phyloP scores from a whole-genome alignment of 2,113 vertebrate genomes.

The Dicerorhinus sumatrensis region DNA sequence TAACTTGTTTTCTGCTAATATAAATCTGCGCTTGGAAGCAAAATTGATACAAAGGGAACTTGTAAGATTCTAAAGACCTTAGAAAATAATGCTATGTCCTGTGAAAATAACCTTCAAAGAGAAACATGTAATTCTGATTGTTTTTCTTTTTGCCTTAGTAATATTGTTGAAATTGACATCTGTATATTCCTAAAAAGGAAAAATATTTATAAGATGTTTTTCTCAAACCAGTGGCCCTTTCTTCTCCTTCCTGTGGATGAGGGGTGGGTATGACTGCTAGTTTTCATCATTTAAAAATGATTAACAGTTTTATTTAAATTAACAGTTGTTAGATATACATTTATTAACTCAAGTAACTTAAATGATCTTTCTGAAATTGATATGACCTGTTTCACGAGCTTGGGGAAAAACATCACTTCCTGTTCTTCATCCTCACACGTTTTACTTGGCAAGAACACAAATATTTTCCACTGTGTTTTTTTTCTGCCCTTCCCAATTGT shows the following conservation, averaged over 20 bases:
- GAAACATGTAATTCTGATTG: constrained; percentile 2
- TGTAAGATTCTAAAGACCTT: constrained; percentile 27
- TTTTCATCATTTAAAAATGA: constrained; percentile 29
- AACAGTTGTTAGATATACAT: not conserved
- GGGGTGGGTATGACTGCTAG: not conserved
- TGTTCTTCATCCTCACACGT: not conserved
- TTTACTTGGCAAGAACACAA: not conserved
- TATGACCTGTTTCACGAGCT: not conserved
- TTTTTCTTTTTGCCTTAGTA: not conserved
- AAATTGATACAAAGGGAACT: constrained; percentile 60
- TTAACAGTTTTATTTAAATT: constrained; percentile 15
- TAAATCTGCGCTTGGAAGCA: constrained; percentile 1
- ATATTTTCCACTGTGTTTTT: not conserved
- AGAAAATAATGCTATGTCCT: not conserved
- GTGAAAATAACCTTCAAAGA: constrained; percentile 25
- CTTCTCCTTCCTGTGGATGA: not conserved
- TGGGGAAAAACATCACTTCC: not conserved
- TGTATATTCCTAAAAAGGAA: constrained; percentile 9
- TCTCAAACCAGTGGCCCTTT: not conserved
- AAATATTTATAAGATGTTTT: not conserved
- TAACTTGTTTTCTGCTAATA: constrained; percentile 45
- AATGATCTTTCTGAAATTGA: not conserved
- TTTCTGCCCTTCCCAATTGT: not conserved
- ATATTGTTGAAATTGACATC: not conserved
- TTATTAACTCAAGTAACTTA: constrained; percentile 6